These are phyloP conservation scores for Euspilapteryx auroguttella DNA, from an alignment of 2,888 invertebrate genomes.

Conservation along the genomic window DNA sequence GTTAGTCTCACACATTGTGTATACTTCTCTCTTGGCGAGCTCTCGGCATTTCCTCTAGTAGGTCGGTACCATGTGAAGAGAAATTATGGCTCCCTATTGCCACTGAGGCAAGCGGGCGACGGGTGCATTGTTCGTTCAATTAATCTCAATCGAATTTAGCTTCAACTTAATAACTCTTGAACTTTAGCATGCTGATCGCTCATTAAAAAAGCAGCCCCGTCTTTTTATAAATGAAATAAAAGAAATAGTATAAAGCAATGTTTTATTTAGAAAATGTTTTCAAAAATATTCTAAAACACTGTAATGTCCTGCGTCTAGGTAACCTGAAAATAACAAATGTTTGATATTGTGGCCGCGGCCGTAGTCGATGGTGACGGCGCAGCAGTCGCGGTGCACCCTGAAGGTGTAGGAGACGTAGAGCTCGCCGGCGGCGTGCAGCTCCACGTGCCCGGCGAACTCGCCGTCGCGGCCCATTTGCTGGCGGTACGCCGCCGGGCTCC, in stretches of 20 bases:
- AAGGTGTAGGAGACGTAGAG: slow-evolving; percentile 32
- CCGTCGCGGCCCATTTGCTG: slow-evolving; percentile 36
- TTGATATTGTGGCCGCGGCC: slow-evolving; percentile 27
- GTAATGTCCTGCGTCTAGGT: slow-evolving; percentile 40
- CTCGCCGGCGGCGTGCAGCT: slow-evolving; percentile 36
- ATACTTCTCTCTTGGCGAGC: too few relatives aligned
- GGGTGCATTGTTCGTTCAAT: slow-evolving; percentile 9
- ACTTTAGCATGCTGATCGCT: too few relatives aligned
- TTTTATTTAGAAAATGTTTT: too few relatives aligned
- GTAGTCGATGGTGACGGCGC: slow-evolving; percentile 31
- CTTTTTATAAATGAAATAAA: too few relatives aligned
- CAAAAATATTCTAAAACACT: slow-evolving; percentile 35
- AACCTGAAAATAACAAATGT: slow-evolving; percentile 42
- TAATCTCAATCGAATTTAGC: slow-evolving; percentile 11
- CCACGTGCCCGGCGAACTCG: slow-evolving; percentile 43
- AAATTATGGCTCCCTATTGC: too few relatives aligned
- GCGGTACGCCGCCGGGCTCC: slow-evolving; percentile 20
- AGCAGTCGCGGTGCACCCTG: slow-evolving; percentile 29
- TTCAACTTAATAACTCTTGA: too few relatives aligned
- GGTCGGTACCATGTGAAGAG: too few relatives aligned
- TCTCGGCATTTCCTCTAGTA: too few relatives aligned
- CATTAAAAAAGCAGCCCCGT: not conserved
- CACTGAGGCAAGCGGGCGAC: too few relatives aligned
- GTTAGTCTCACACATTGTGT: too few relatives aligned
- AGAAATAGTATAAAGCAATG: too few relatives aligned